phyloP scores from a whole-genome alignment of 2,113 vertebrate species.

The Ariopsis seemanni region DNA sequence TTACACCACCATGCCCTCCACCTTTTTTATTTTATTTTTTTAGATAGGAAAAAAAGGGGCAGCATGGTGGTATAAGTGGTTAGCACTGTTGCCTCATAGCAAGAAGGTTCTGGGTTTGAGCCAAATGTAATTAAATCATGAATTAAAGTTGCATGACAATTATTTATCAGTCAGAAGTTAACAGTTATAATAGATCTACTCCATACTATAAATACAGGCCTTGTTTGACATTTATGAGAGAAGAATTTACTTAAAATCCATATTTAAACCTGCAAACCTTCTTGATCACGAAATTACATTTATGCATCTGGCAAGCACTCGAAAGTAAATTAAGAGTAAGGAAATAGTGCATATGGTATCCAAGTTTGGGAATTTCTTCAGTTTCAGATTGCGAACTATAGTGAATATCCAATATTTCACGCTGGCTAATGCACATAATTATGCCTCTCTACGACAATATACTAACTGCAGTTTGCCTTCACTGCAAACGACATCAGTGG shows the following conservation, averaged over 20 bases:
- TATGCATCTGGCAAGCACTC: not conserved
- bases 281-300: not conserved
- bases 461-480: conserved; percentile 1
- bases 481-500: conserved; percentile 26
- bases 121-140: not conserved
- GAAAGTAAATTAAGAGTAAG: not conserved
- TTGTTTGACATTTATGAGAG: not conserved
- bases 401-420: conserved; percentile 13
- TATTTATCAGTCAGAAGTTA: not conserved
- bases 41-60: no score
- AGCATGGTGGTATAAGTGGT: no score
- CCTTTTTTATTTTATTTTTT: no score
- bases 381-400: not conserved
- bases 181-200: not conserved
- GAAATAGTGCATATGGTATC: not conserved
- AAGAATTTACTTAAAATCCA: not conserved
- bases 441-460: conserved; percentile 4
- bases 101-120: no score
- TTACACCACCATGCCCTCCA: no score
- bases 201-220: not conserved
- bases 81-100: no score
- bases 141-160: not conserved
- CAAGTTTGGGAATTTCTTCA: not conserved
- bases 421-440: conserved; percentile 14
- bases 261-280: not conserved